A percentile compares a stretch with the other conserved stretches of the same genome.
Conservation (phyloP, 2,113 vertebrate species). For the Ploceus nigricollis region DNA sequence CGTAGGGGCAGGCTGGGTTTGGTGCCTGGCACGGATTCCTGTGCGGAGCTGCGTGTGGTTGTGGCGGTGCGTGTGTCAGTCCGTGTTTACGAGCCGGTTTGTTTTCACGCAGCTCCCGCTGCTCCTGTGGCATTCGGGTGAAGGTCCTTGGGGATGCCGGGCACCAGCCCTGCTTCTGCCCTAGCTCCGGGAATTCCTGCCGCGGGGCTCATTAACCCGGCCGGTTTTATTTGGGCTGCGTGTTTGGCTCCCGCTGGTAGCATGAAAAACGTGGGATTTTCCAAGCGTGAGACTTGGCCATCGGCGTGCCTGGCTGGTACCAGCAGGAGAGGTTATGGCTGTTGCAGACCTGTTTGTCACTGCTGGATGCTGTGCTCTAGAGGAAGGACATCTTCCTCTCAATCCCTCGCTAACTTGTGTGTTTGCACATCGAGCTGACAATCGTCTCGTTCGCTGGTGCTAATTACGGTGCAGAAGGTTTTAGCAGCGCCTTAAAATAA, state of each 20-base stretch:
- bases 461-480: background rate
- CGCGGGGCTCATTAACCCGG: accelerated
- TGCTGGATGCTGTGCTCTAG: background rate
- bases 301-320: background rate
- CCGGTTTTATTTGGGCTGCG: background rate
- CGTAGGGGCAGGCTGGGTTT: background rate
- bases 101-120: background rate
- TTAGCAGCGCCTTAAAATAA: background rate
- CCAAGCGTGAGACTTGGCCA: background rate
- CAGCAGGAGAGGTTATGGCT: background rate
- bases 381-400: background rate
- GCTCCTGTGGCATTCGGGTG: background rate
- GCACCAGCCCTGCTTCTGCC: background rate
- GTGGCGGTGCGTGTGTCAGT: background rate
- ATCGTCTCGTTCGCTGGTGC: background rate
- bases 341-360: background rate
- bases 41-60: background rate
- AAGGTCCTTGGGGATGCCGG: background rate
- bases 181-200: background rate
- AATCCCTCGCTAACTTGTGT: background rate
- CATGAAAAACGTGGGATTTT: background rate
- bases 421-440: background rate
- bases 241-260: background rate
- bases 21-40: background rate
- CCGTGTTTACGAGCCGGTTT: background rate